Conservation (phyloP, 1,140 invertebrate species). For the Pseudomyrmex sp. region DNA sequence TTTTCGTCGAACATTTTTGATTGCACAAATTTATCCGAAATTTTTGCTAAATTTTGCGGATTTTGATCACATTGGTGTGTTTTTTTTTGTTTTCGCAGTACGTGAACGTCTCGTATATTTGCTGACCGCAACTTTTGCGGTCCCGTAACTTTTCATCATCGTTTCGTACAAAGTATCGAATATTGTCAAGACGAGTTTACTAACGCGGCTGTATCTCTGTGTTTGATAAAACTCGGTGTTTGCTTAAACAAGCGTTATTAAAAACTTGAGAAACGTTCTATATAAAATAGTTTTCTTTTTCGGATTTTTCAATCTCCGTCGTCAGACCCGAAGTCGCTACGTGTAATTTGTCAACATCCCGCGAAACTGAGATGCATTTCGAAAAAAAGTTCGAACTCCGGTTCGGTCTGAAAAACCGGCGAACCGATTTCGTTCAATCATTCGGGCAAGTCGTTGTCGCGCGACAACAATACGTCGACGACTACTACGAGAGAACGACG, state of each 20-base stretch:
- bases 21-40: not conserved
- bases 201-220: too few relatives aligned
- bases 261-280: not conserved
- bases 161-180: not conserved
- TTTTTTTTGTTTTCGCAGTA: slow-evolving; percentile 25
- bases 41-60: not conserved
- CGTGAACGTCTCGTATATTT: not conserved
- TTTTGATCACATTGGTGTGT: not conserved
- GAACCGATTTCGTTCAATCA: slow-evolving; percentile 4
- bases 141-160: not conserved
- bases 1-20: slow-evolving; percentile 29
- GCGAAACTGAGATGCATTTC: not conserved
- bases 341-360: slow-evolving; percentile 1
- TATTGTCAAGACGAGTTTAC: too few relatives aligned
- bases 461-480: slow-evolving; percentile 1
- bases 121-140: too few relatives aligned
- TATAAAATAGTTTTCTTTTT: not conserved
- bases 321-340: not conserved
- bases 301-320: not conserved
- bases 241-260: too few relatives aligned
- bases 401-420: not conserved
- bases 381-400: slow-evolving; percentile 22
- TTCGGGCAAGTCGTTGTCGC: slow-evolving; percentile 23
- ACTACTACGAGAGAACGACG: not conserved
- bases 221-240: too few relatives aligned